Conservation (phyloP, 2,113 vertebrate species). For the Lepisosteus oculatus region DNA sequence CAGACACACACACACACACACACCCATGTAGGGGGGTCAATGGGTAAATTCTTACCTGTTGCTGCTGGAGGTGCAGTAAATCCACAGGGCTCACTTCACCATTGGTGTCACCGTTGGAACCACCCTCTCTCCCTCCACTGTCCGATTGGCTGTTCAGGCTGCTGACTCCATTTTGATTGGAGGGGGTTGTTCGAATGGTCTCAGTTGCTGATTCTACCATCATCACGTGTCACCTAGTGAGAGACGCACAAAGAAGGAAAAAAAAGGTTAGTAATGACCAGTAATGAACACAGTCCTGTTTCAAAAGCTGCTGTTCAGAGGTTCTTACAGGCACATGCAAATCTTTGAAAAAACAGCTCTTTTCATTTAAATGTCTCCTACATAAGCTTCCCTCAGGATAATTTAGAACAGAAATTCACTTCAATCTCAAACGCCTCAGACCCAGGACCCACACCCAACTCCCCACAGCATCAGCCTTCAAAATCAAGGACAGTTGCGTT, state of each 20-base stretch:
- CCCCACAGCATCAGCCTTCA: background rate
- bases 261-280: background rate
- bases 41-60: constrained; percentile 75
- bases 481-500: constrained; percentile 3
- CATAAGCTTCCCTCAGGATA: constrained; percentile 27
- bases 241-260: background rate
- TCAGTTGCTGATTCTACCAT: constrained; percentile 99
- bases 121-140: constrained; percentile 73
- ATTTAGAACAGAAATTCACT: constrained; percentile 23
- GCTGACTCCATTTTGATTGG: constrained; percentile 93
- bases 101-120: constrained; percentile 79
- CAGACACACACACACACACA: background rate
- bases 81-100: constrained; percentile 94
- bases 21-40: constrained; percentile 9
- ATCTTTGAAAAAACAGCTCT: constrained; percentile 6
- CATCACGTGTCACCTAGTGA: constrained; percentile 87
- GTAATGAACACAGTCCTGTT: no score
- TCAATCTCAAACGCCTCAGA: background rate
- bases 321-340: no score
- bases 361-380: constrained; percentile 38
- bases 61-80: constrained; percentile 95
- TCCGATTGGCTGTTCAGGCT: constrained; percentile 90
- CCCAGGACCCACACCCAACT: background rate
- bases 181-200: constrained; percentile 93
- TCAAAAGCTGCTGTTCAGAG: no score